These are phyloP conservation scores for Asteroscopus sphinx DNA, from an alignment of 2,888 invertebrate genomes.

Conservation along the genomic window DNA sequence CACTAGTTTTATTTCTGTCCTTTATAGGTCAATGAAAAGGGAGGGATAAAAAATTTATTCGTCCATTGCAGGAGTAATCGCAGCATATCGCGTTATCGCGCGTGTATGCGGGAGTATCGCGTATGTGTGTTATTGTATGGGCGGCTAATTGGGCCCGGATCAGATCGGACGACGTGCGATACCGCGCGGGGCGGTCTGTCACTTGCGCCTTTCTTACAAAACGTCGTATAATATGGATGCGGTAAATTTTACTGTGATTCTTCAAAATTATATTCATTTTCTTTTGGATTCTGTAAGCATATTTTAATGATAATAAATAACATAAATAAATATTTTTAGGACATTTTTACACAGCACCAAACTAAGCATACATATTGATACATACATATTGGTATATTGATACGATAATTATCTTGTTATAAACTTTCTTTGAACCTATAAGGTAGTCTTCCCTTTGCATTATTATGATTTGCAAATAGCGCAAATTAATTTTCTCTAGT, in stretches of 20 bases:
- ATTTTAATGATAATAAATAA: too few relatives aligned
- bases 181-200: slow-evolving; percentile 47
- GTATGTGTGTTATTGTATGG: slow-evolving; percentile 32
- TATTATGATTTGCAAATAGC: too few relatives aligned
- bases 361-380: too few relatives aligned
- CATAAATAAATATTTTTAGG: too few relatives aligned
- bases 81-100: slow-evolving; percentile 32
- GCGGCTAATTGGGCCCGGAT: slow-evolving; percentile 75
- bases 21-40: slow-evolving; percentile 60
- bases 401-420: too few relatives aligned
- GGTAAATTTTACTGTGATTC: slow-evolving; percentile 14
- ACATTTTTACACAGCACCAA: too few relatives aligned
- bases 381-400: too few relatives aligned
- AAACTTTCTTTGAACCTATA: too few relatives aligned
- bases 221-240: slow-evolving; percentile 13
- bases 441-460: too few relatives aligned
- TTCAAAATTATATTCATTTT: background rate
- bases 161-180: slow-evolving; percentile 61
- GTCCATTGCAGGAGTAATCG: slow-evolving; percentile 47
- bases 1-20: slow-evolving; percentile 51
- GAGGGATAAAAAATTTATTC: slow-evolving; percentile 53
- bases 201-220: slow-evolving; percentile 18
- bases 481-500: too few relatives aligned
- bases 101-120: slow-evolving; percentile 6
- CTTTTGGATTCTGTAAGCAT: background rate